Evolutionary conservation across 2,888 invertebrate genomes (phyloP), one percentile per base, ranked within the genome.

Genomic region (Idaea biselata): DNA sequence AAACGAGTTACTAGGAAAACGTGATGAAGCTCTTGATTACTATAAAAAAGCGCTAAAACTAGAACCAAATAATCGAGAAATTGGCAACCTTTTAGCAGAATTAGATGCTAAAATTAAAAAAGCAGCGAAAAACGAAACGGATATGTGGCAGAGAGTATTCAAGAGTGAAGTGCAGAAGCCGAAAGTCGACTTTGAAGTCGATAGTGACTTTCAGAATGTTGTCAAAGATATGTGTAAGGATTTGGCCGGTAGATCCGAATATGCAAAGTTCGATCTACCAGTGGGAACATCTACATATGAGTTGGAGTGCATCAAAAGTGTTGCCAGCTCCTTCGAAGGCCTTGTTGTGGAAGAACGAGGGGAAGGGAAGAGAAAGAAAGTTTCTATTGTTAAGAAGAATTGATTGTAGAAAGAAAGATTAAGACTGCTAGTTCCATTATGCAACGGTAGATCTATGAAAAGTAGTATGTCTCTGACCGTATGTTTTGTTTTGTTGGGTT

Each of bases 11-110:
- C 44, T 88, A 3, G 87, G 85, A 0, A 87, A 81, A 44, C 71
- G 75, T 0, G 88, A 89, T 0, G 70, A 81, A 2, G 89, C 92
- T 0, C 63, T 87, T 0, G 68, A 68, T 1, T 89, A 83, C 55
- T 91, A 86, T 53, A 88, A 84, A 63, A 89, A 84, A 74, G 89
- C 92, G 0, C 65, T 90, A 2, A 88, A 87, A 76, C 63, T 92
- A 0, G 91, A 92, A 60, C 92, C 91, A 0, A 88, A 81, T 60
- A 92, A 92, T 60, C 81, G 78, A 64, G 92, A 91, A 61, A 89
- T 92, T 0, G 91, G 89, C 0, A 71, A 73, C 59, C 76, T 84
- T 0, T 61, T 92, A 14, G 75, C 84, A 0, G 73, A 81, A 6
- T 67, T 91, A 25, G 89, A 92, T 55, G 68, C 62, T 0, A 80